Percentiles rank a stretch among this genome's conserved stretches.
These are phyloP conservation scores for Pseudorasbora parva DNA, from an alignment of 2,113 vertebrate genomes.

Conservation along the genomic window DNA sequence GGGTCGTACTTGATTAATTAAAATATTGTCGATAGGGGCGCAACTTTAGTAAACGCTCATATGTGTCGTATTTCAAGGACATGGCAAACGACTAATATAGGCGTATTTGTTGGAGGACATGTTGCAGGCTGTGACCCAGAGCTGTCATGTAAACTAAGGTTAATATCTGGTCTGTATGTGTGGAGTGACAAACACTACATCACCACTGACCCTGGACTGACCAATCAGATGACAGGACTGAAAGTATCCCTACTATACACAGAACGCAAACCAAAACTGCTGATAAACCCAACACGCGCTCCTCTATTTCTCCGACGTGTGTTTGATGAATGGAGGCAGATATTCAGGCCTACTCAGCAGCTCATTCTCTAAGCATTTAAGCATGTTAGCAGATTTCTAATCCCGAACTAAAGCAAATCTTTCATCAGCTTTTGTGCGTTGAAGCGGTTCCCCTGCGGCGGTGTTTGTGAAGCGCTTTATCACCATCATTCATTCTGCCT, in stretches of 20 bases:
- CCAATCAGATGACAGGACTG: neutral
- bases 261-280: neutral
- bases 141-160: neutral
- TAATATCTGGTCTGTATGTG: neutral
- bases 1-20: too few species aligned
- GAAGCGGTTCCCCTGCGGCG: neutral
- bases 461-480: slow-evolving; percentile 14
- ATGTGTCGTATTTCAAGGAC: too few species aligned
- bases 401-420: slow-evolving; percentile 1
- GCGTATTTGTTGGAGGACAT: too few species aligned
- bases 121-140: too few species aligned
- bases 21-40: too few species aligned
- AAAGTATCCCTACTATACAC: neutral
- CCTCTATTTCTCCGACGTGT: neutral
- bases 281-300: neutral
- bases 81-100: too few species aligned
- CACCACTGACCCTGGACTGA: too few species aligned
- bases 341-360: neutral
- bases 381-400: slow-evolving; percentile 29
- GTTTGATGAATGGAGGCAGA: neutral
- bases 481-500: slow-evolving; percentile 10
- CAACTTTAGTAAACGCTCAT: too few species aligned
- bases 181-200: neutral
- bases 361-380: slow-evolving; percentile 10
- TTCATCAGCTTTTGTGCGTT: neutral